phyloP scores from a whole-genome alignment of 2,113 vertebrate species.

The Macquaria ambigua region DNA sequence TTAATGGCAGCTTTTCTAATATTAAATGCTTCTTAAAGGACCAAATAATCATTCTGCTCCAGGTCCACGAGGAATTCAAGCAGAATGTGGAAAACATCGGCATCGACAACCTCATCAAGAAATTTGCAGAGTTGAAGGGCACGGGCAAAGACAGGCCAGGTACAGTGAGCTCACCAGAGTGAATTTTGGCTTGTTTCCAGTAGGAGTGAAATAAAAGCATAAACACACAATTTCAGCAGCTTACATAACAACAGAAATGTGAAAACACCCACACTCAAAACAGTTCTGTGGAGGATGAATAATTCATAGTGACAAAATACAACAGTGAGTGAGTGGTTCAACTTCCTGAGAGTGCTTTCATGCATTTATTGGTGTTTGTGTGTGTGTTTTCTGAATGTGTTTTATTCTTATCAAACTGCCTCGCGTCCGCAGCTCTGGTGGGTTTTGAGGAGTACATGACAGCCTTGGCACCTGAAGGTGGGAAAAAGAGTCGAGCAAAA shows the following conservation, averaged over 20 bases:
- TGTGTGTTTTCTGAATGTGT: slow-evolving; percentile 1
- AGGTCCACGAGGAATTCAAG: slow-evolving; percentile 98
- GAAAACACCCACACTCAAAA: neutral
- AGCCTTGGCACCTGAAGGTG: slow-evolving; percentile 81
- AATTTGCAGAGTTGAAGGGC: slow-evolving; percentile 92
- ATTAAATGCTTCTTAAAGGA: neutral
- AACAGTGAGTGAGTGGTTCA: neutral
- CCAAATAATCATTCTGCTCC: neutral
- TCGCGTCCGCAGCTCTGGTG: slow-evolving; percentile 82
- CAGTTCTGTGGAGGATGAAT: slow-evolving; percentile 1
- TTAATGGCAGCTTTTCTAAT: neutral
- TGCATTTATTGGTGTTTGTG: neutral
- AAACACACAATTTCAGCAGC: slow-evolving; percentile 5
- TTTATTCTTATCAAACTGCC: neutral
- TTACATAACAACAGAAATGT: slow-evolving; percentile 14
- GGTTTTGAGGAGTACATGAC: slow-evolving; percentile 90
- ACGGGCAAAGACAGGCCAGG: slow-evolving; percentile 93
- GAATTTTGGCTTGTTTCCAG: neutral
- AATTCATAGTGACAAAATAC: neutral
- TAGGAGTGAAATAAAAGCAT: neutral
- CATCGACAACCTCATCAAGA: slow-evolving; percentile 90
- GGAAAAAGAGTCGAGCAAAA: slow-evolving; percentile 90
- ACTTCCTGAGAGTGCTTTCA: neutral
- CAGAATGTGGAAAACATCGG: slow-evolving; percentile 97
- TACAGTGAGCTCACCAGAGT: slow-evolving; percentile 54